phyloP scores from a whole-genome alignment of 2,113 vertebrate species.

The Crypturellus undulatus region DNA sequence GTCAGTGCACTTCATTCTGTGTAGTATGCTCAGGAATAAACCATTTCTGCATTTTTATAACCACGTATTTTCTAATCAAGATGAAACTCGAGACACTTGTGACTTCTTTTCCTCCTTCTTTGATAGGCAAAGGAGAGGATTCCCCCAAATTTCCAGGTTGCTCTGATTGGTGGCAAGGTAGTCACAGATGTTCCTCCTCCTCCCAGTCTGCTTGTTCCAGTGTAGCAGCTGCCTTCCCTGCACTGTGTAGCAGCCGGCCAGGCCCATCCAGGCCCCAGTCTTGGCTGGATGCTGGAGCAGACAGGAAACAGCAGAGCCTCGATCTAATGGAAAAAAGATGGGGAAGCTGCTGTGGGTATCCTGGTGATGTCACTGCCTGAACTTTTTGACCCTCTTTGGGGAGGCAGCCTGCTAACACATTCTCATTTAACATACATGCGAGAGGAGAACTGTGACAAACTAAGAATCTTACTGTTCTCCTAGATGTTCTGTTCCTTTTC shows the following conservation, averaged over 20 bases:
- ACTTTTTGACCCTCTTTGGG: background rate
- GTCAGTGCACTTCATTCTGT: background rate
- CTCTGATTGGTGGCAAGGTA: background rate
- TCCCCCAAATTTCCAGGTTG: background rate
- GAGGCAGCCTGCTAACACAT: background rate
- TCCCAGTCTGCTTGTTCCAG: background rate
- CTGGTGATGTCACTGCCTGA: background rate
- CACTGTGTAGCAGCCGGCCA: background rate
- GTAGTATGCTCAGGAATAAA: background rate
- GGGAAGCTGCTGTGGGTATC: background rate
- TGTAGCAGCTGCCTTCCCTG: background rate
- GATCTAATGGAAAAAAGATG: background rate
- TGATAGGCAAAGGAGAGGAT: background rate
- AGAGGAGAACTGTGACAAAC: background rate
- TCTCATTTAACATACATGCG: background rate
- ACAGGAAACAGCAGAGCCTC: conserved; percentile 2
- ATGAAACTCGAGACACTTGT: background rate
- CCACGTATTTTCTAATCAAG: background rate
- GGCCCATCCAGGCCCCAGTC: background rate
- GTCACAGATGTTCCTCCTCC: background rate
- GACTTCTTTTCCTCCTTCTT: background rate
- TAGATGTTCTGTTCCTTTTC: background rate
- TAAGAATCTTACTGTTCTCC: background rate
- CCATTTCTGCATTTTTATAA: background rate
- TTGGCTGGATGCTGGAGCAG: conserved; percentile 7